Evolutionary conservation across 1,140 invertebrate genomes (phyloP), one percentile per base, ranked within the genome.

Genomic region (Bombus haemorrhoidalis): DNA sequence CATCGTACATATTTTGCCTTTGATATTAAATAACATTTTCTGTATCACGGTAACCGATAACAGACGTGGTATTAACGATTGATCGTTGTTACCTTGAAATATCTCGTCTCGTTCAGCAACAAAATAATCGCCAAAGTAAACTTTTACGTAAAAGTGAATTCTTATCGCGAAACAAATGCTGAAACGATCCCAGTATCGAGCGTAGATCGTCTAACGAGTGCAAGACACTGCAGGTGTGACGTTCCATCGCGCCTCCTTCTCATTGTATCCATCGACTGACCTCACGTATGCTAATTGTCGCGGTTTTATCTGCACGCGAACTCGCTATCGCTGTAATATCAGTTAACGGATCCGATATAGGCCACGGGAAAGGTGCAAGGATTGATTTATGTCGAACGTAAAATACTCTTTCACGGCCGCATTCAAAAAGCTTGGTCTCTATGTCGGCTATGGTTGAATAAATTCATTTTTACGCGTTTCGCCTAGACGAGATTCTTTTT

Each of bases 211-310:
- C 76, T 64, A 15, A 47, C 39, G 64, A 77, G 84, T 87, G 69
- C 79, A 75, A 89, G 88, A 82, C 68, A 89, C 80, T 83, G 87
- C 88, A 83, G 88, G 25, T 77, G 77, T 86, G 75, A 89, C 87
- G 88, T 86, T 71, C 73, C 81, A 34, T 53, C 79, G 85, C 83
- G 59, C 89, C 87, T 79, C 77, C 73, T 87, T 85, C 87, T 68
- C 86, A 66, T 87, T 53, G 87, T 79, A 88, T 91, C 89, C 79
- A 93, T 90, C 89, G 80, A 82, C 85, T 93, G 92, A 93, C 92
- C 92, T 93, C 90, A 92, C 88, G 85, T 94, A 94, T 94, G 93
- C 93, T 94, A 94, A 94, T 94, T 93, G 90, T 92, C 90, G 79
- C 79, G 82, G 88, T 91, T 91, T 94, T 94, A 94, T 94, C 92